Percentiles rank a stretch among this genome's conserved stretches.
Evolutionary conservation across 2,888 invertebrate species (phyloP).

Genomic region (Carpatolechia fugitivella): DNA sequence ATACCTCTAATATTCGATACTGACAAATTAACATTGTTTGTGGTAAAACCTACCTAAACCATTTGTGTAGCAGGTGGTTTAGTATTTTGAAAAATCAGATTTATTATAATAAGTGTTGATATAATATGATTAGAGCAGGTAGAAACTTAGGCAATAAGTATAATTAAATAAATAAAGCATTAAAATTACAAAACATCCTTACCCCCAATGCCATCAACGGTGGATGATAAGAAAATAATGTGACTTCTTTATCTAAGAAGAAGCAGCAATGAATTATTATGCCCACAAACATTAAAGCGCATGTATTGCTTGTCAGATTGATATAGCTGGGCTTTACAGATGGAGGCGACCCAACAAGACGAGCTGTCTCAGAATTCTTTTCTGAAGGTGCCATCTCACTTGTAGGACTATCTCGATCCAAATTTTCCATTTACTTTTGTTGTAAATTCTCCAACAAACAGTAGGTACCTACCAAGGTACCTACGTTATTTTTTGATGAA

Average conservation of each 20-base stretch:
- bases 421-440: background rate
- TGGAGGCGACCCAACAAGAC: slow-evolving; percentile 49
- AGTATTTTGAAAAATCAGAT: too few species aligned
- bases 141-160: too few species aligned
- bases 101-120: too few species aligned
- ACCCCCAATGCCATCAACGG: slow-evolving; percentile 70
- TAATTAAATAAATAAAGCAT: too few species aligned
- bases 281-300: slow-evolving; percentile 52
- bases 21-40: too few species aligned
- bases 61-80: too few species aligned
- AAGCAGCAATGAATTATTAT: slow-evolving; percentile 62
- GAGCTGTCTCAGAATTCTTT: slow-evolving; percentile 57
- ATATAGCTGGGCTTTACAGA: slow-evolving; percentile 56
- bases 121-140: too few species aligned
- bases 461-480: background rate
- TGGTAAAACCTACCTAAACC: too few species aligned
- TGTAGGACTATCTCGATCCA: slow-evolving; percentile 4
- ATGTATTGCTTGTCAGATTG: slow-evolving; percentile 59
- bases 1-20: too few species aligned
- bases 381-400: slow-evolving; percentile 48
- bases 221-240: slow-evolving; percentile 71
- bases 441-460: background rate
- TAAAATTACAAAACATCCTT: too few species aligned
- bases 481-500: background rate
- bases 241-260: slow-evolving; percentile 52